Evolutionary conservation across 2,797 vertebrate genomes (phyloP).

Genomic region (Rhynchonycteris naso): DNA sequence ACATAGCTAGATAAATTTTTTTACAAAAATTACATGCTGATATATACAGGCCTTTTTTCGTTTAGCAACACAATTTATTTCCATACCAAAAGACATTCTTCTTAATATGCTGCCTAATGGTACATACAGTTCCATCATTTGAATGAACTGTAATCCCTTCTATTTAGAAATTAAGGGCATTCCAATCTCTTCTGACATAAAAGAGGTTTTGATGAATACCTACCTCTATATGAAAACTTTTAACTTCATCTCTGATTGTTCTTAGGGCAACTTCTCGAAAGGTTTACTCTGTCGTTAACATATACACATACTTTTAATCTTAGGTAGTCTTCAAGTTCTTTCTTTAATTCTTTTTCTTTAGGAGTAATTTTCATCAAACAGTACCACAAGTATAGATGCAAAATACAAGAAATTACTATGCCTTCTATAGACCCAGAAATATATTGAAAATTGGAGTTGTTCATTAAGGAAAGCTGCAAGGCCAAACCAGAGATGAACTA

Average conservation of each 20-base stretch:
- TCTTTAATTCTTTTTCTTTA: neutral
- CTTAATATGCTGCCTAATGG: neutral
- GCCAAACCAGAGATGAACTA: neutral
- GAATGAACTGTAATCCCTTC: neutral
- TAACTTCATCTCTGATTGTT: slow-evolving; percentile 15
- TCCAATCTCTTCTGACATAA: neutral
- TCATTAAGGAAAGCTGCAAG: neutral
- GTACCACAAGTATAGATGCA: neutral
- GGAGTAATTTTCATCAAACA: neutral
- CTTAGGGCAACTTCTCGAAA: neutral
- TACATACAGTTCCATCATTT: neutral
- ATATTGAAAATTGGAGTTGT: neutral
- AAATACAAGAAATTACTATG: neutral
- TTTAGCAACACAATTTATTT: neutral
- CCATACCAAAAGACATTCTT: neutral
- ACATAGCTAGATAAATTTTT: neutral
- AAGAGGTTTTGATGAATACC: neutral
- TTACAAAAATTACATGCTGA: neutral
- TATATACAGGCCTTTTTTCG: neutral
- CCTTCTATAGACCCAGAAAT: neutral
- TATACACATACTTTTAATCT: neutral
- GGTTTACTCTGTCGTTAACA: neutral
- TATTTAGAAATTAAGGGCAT: neutral
- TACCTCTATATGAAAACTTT: slow-evolving; percentile 6
- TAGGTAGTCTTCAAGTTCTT: neutral